Evolutionary conservation across 30 jellyfish, hydroid and myxozoan genomes (phyloP), one percentile per base, ranked within the genome.

Genomic region (Aurelia coerulea): DNA sequence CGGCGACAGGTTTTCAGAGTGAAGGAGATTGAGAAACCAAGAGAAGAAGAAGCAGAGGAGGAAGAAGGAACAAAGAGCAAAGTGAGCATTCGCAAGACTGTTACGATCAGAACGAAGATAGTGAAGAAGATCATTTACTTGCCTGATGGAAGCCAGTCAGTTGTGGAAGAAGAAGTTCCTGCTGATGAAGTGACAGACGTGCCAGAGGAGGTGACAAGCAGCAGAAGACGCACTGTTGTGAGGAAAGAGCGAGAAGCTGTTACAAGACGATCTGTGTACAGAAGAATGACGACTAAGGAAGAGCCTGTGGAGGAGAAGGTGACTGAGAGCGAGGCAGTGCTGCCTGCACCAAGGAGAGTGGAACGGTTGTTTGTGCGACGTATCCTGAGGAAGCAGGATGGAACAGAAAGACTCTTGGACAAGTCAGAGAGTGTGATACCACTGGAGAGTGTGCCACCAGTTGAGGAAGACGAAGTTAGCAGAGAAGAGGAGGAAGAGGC

Each of bases 301-400:
- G 41, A 66, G 15, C 77, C 77, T 34, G 52, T 15, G 16, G 84
- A 73, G 50, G 97, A 88, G 52, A 88, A 64, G 50, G 90, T 81
- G 39, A 83, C 88, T 0, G 18, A 33, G 29, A 56, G 50, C 29
- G 86, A 49, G 74, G 29, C 75, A 17, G 74, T 18, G 39, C 41
- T 31, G 58, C 50, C 50, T 39, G 79, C 81, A 32, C 82, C 90
- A 50, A 68, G 71, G 33, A 80, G 86, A 56, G 98, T 91, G 12
- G 97, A 90, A 62, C 75, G 96, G 42, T 83, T 91, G 86, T 85
- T 59, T 62, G 98, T 85, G 76, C 73, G 97, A 3, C 87, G 96
- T 18, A 75, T 90, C 12, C 53, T 90, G 65, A 79, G 98, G 68
- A 79, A 77, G 80, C 84, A 88, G 34, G 97, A 92, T 72, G 50